Evolutionary conservation across 2,797 vertebrate species (phyloP), one percentile per base, ranked within the genome.

Genomic region (Propithecus perrieri): DNA sequence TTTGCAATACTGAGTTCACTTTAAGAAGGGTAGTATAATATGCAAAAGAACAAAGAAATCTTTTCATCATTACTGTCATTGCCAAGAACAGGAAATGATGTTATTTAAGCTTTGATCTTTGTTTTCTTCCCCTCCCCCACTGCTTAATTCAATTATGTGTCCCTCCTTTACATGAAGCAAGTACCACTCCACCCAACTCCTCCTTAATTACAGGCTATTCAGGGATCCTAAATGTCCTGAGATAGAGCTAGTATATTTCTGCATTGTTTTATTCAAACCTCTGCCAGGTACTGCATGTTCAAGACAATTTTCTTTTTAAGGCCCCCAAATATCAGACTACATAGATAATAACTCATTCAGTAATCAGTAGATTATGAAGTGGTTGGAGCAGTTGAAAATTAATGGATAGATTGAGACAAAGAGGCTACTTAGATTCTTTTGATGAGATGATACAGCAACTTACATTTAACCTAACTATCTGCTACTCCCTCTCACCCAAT

Each of bases 351-450:
- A 65, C 85, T 46, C 81, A 96, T 95, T 96, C 95, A 93, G 57
- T 93, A 89, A 96, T 88, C n/a, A 95, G 55, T 30, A 15, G 14
- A 88, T 96, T 96, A 95, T 95, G 76, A 97, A 97, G 95, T 96
- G 92, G 84, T 92, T 97, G 85, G 95, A 96, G 26, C 69, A 95
- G 86, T 87, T 97, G 92, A 97, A 98, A 98, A 98, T 98, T 97
- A 98, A 98, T 95, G 69, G 95, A 91, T 88, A 93, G 65, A n/a
- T 94, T 97, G 97, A 96, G 85, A 98, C 88, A 98, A 96, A 98
- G 79, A 98, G 94, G 57, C 76, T 94, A 93, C 80, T 97, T 91
- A 94, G 43, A 87, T 50, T 86, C 57, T 74, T 94, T 93, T 97
- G 89, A 96, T 90, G 85, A 95, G 69, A 93, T 69, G 74, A 85